Base-by-base conservation (phyloP, 1,140 invertebrate genomes). In the Zaprionus vittiger region DNA sequence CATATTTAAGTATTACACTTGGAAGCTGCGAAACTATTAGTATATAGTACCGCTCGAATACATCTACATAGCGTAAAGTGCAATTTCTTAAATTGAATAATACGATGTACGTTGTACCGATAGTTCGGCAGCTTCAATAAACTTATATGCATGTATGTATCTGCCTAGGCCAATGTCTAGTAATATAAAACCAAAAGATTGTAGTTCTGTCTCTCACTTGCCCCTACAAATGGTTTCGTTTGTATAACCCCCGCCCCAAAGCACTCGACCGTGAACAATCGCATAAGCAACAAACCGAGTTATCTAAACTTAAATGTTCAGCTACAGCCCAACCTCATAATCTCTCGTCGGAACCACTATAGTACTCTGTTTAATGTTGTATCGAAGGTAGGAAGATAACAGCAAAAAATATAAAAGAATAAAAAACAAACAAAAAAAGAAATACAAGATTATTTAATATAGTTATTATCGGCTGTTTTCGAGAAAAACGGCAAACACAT, bases 361-460 rank as follows among this genome's bases (percentile, higher is more conserved):
- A 82, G 81, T 80, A 90, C 81, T 90, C 79, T 89, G 85, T 89
- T 89, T 67, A 85, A 89, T 89, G 85, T 89, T 89, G 85, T 90
- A 89, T 70, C 60, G 69, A 89, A 90, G 41, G 41, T 47, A 47
- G 41, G 41, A 47, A 47, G 81, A 84, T 75, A 72, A 79, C 38
- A 56, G 77, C 79, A 79, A 73, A 22, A 41, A 54, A 73, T 59
- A 81, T 9, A 55, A 60, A 66, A 66, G 54, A 57, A 60, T 2
- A 63, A 71, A 52, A 60, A 37, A 34, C 15, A 20, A 62, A 31
- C 2, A 38, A 56, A 56, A 59, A 60, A 49, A 55, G 9, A 47
- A 57, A 20, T 47, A 47, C 14, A 73, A 20, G 38, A 67, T 59
- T 74, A 74, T 74, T 71, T 49, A 74, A 67, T 62, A 73, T 67